Base-by-base conservation (phyloP, 2,888 invertebrate genomes). In the Alsophila aescularia region DNA sequence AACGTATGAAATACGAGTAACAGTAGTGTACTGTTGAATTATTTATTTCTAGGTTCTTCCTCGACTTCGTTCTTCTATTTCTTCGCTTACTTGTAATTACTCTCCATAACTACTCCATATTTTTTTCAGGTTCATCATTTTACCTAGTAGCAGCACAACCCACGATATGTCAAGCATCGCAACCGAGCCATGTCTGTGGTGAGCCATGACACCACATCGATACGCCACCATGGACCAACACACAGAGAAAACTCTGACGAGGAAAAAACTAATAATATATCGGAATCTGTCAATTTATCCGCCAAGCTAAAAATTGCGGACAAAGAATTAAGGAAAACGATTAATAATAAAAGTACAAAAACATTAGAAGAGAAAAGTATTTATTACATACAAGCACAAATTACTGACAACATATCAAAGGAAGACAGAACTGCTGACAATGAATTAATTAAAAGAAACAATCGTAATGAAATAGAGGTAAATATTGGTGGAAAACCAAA, bases 171-270 rank as follows among this genome's bases (percentile, higher is more conserved):
- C 84, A 75, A 50, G 15, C 14, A 52, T 39, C 36, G 31, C 51
- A 65, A 77, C 10, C 27, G 16, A 80, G 81, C 78, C 75, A 90
- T 90, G 90, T 83, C 84, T 77, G 64, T 81, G 86, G 89, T 89
- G 88, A 87, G 75, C 60, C 63, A 73, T 70, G 72, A 62, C 64
- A 61, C 48, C 61, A 66, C 62, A 72, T 64, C 59, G 72, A 73
- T 69, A 66, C 64, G 56, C 62, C 52, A 58, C 50, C 57, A 55
- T 43, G 58, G 57, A 54, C 49, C 48, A 41, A 70, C 57, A 53
- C 57, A 39, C 69, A 60, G 58, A 68, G 6, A 16, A 24, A 44
- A 6, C 9, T 2, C 1, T 16, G 12, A 15, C 3, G 10, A 18
- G n/a, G 27, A 7, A 12, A 37, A 41, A 40, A 2, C n/a, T 12